These are phyloP conservation scores for Cryptocephalus moraei DNA, from an alignment of 2,888 invertebrate species.

Conservation along the genomic window DNA sequence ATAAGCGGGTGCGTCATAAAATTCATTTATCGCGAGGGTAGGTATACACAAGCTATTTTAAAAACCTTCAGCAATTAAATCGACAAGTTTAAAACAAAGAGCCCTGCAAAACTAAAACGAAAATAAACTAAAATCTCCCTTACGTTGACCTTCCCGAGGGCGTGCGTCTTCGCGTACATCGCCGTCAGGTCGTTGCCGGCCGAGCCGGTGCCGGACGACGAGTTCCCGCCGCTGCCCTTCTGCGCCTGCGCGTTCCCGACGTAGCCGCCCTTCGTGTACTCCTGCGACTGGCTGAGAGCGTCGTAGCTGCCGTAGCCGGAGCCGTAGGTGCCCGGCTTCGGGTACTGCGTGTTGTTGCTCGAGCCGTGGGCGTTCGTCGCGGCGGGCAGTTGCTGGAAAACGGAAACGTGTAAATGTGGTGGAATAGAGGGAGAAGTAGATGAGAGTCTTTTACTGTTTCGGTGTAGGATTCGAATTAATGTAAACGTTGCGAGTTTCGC, in stretches of 20 bases:
- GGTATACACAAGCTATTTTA: too few relatives aligned
- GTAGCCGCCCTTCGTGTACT: slow-evolving; percentile 39
- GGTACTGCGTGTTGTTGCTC: slow-evolving; percentile 60
- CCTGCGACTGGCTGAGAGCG: slow-evolving; percentile 37
- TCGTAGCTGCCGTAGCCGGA: slow-evolving; percentile 57
- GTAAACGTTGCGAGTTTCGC: too few relatives aligned
- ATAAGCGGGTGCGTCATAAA: too few relatives aligned
- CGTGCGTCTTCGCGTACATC: slow-evolving; percentile 82
- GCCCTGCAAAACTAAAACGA: neutral
- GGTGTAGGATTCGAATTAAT: too few relatives aligned
- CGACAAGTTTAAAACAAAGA: too few relatives aligned
- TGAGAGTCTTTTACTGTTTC: too few relatives aligned
- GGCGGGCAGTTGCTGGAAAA: slow-evolving; percentile 54
- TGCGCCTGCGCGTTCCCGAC: slow-evolving; percentile 35
- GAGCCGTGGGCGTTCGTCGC: slow-evolving; percentile 61
- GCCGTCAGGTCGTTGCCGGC: slow-evolving; percentile 67
- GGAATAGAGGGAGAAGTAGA: too few relatives aligned
- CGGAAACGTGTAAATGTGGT: neutral
- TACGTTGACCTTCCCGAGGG: slow-evolving; percentile 84
- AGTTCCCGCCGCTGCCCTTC: slow-evolving; percentile 1
- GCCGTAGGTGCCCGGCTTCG: slow-evolving; percentile 48
- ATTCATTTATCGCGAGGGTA: too few relatives aligned
- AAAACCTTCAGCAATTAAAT: too few relatives aligned
- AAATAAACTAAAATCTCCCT: slow-evolving; percentile 36
- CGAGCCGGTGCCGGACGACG: slow-evolving; percentile 27